Percentiles rank a stretch among this genome's conserved stretches.
Evolutionary conservation across 1,140 invertebrate species (phyloP).

Genomic region (Sminthurinus signatus): DNA sequence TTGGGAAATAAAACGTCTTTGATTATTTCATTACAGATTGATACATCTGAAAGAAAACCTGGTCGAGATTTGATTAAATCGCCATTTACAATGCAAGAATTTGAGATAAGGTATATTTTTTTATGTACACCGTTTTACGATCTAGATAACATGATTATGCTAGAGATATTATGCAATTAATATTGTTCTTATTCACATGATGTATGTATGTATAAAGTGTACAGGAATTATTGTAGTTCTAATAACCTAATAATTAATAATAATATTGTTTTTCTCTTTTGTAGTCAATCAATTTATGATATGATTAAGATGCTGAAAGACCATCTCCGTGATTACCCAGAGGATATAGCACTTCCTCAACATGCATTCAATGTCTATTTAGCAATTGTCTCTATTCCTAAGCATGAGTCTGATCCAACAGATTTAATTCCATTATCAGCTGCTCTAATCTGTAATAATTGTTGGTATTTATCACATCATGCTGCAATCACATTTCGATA

Average conservation of each 20-base stretch:
- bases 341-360: constrained; percentile 18
- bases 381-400: constrained; percentile 47
- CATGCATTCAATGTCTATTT: constrained; percentile 27
- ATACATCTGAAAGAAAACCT: neutral
- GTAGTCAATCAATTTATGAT: constrained; percentile 26
- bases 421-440: constrained; percentile 46
- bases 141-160: too few relatives aligned
- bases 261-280: constrained; percentile 6
- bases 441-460: constrained; percentile 85
- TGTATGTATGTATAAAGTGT: too few relatives aligned
- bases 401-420: constrained; percentile 62
- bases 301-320: constrained; percentile 24
- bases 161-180: too few relatives aligned
- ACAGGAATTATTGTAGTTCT: too few relatives aligned
- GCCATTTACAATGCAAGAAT: neutral
- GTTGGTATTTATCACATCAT: constrained; percentile 79
- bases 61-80: neutral
- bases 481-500: constrained; percentile 57
- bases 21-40: too few relatives aligned
- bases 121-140: neutral
- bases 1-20: too few relatives aligned
- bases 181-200: too few relatives aligned
- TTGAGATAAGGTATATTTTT: constrained; percentile 5
- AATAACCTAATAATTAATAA: too few relatives aligned
- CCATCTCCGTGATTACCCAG: constrained; percentile 19